Evolutionary conservation across 2,113 vertebrate species (phyloP).

Genomic region (Leuciscus idus): DNA sequence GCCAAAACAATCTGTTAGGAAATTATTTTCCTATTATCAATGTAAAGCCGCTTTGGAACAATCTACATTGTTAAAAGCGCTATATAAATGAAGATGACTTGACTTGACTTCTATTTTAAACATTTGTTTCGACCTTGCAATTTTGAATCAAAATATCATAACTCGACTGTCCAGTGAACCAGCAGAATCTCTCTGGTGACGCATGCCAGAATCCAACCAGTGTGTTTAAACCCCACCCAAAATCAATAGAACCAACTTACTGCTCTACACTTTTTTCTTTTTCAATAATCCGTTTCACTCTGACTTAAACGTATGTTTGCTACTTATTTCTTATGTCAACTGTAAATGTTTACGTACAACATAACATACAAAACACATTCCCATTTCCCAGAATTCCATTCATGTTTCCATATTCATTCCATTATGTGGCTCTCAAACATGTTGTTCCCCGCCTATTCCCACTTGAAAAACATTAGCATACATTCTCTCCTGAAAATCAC

Average conservation of each 20-base stretch:
- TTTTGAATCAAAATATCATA: neutral
- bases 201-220: neutral
- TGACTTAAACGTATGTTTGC: neutral
- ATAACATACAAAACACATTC: neutral
- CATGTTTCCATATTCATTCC: neutral
- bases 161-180: neutral
- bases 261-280: neutral
- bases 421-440: neutral
- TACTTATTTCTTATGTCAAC: no score
- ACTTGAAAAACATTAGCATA: neutral
- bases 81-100: no score
- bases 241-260: neutral
- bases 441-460: neutral
- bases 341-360: neutral
- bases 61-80: no score
- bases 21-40: no score
- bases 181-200: neutral
- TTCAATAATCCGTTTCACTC: neutral
- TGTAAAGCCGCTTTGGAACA: no score
- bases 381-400: neutral
- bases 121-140: neutral
- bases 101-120: neutral
- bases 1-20: no score
- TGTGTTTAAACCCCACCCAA: neutral
- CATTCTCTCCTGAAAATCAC: neutral